phyloP scores from a whole-genome alignment of 2,113 vertebrate genomes.

The Bambusicola thoracicus region DNA sequence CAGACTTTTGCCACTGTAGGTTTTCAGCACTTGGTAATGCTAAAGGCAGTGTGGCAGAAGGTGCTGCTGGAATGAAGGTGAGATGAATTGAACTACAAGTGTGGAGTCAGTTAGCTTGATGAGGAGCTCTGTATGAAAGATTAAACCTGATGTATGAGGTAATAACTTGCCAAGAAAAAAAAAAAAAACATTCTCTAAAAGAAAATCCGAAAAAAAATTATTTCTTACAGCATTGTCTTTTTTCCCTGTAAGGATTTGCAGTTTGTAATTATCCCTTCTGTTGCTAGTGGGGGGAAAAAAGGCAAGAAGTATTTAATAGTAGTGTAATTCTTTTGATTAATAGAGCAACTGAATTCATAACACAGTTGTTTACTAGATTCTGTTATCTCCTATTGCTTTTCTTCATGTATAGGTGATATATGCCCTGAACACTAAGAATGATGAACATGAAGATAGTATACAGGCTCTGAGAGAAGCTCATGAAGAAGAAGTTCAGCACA shows the following conservation, averaged over 20 bases:
- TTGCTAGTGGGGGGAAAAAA: not conserved
- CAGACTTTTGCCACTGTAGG: not conserved
- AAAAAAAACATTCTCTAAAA: not conserved
- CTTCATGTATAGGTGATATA: conserved; percentile 89
- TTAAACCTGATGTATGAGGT: not conserved
- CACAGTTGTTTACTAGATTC: not conserved
- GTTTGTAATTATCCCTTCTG: not conserved
- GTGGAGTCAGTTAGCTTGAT: not conserved
- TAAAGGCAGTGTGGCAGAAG: not conserved
- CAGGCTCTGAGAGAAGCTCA: conserved; percentile 86
- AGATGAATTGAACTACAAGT: not conserved
- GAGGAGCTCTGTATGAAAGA: not conserved
- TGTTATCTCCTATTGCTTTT: conserved; percentile 9
- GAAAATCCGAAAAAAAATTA: not conserved
- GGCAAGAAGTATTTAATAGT: not conserved
- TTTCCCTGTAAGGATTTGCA: not conserved
- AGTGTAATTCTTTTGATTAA: not conserved
- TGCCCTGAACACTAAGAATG: conserved; percentile 92
- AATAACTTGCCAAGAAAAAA: not conserved
- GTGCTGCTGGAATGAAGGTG: not conserved
- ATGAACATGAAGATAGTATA: conserved; percentile 88
- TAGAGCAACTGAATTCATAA: not conserved
- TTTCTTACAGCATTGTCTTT: not conserved
- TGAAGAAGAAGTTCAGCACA: conserved; percentile 85
- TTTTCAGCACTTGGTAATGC: not conserved